Evolutionary conservation across 2,113 vertebrate species (phyloP).

Genomic region (Strix uralensis): DNA sequence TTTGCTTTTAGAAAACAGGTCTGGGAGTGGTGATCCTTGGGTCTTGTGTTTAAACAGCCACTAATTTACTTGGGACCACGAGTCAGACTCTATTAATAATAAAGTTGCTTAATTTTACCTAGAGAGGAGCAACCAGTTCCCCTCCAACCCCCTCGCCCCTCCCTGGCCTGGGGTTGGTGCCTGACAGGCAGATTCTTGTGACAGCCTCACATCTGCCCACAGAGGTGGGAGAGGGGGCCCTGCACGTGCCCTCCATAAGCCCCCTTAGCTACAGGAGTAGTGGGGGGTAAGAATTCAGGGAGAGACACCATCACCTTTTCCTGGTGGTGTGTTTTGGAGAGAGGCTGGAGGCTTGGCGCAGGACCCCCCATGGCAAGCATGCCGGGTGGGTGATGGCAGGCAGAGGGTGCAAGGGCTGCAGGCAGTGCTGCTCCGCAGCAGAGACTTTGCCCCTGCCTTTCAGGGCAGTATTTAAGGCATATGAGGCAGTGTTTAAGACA

Average conservation of each 20-base stretch:
- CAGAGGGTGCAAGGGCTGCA: not conserved
- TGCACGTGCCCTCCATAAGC: accelerated
- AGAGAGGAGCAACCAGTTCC: accelerated
- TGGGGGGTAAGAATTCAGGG: not conserved
- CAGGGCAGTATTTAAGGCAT: not conserved
- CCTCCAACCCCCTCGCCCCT: not conserved
- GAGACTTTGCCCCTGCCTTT: not conserved
- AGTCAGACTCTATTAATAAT: not conserved
- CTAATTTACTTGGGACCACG: accelerated
- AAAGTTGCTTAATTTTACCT: not conserved
- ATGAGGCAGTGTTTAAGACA: not conserved
- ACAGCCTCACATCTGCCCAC: not conserved
- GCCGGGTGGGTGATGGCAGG: accelerated
- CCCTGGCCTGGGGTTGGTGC: not conserved
- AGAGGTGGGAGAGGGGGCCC: accelerated
- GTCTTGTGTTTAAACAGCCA: not conserved
- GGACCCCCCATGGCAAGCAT: accelerated
- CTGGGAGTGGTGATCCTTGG: not conserved
- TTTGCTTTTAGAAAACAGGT: not conserved
- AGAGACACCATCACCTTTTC: not conserved
- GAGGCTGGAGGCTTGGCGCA: accelerated
- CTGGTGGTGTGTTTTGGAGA: accelerated
- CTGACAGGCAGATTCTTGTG: accelerated
- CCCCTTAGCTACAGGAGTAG: not conserved
- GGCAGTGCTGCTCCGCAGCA: accelerated